A percentile compares a stretch with the other conserved stretches of the same genome.
Conservation (phyloP, 2,113 vertebrate genomes). For the Ceyx melanurus region DNA sequence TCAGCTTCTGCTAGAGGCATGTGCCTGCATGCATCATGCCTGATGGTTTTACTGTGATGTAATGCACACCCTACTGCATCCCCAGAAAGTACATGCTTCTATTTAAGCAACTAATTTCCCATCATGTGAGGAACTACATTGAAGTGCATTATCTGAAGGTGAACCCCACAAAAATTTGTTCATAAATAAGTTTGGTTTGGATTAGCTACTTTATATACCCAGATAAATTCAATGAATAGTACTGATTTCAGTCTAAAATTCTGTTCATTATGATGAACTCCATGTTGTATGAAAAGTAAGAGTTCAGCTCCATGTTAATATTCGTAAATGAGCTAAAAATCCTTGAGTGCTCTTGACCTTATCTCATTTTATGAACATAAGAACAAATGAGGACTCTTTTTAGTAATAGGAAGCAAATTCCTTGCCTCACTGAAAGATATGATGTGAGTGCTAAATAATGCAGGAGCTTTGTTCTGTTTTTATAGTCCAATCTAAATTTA, state of each 20-base stretch:
- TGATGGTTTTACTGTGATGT: neutral
- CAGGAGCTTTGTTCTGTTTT: neutral
- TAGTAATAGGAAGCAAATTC: neutral
- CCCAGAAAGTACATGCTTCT: neutral
- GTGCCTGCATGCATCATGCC: neutral
- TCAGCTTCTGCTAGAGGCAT: fast-evolving
- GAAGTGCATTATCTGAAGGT: neutral
- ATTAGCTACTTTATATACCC: neutral
- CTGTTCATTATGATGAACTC: neutral
- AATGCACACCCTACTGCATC: neutral
- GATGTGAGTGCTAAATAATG: neutral
- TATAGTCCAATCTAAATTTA: neutral
- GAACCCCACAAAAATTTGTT: neutral
- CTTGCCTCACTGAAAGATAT: neutral
- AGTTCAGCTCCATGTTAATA: neutral
- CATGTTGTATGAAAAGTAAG: neutral
- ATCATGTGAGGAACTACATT: neutral
- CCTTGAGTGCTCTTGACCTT: neutral
- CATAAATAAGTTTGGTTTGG: neutral
- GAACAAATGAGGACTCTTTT: neutral
- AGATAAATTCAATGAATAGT: neutral
- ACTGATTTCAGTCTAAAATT: neutral
- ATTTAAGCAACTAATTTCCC: neutral
- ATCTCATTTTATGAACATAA: neutral
- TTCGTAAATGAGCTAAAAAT: neutral